phyloP scores from a whole-genome alignment of 2,797 vertebrate species.

The Oceanodroma leucorhoa region DNA sequence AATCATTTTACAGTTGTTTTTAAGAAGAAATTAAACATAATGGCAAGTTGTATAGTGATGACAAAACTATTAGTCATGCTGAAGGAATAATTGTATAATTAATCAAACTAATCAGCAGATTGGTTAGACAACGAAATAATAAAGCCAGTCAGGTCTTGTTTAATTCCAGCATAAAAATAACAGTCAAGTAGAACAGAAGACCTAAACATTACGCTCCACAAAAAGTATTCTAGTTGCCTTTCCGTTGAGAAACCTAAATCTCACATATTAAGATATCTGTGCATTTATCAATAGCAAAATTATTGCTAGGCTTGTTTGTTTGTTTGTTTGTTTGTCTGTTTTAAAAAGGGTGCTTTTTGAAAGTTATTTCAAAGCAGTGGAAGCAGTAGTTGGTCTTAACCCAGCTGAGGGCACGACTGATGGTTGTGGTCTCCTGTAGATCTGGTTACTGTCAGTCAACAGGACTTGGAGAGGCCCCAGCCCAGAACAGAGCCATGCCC shows the following conservation, averaged over 20 bases:
- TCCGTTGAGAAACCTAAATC: neutral
- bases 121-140: conserved; percentile 41
- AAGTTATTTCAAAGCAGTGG: neutral
- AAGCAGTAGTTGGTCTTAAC: neutral
- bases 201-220: neutral
- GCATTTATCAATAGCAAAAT: neutral
- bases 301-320: neutral
- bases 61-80: conserved; percentile 33
- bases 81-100: conserved; percentile 43
- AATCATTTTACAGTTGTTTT: neutral
- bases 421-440: neutral
- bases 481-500: neutral
- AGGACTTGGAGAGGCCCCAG: neutral
- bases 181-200: neutral
- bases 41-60: neutral
- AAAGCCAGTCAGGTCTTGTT: conserved; percentile 47
- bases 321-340: neutral
- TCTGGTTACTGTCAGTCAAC: neutral
- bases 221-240: neutral
- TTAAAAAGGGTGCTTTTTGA: neutral
- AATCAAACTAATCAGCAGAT: conserved; percentile 48
- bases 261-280: neutral
- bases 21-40: conserved; percentile 19
- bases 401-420: neutral
- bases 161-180: conserved; percentile 27